Conservation (phyloP, 2,113 vertebrate genomes). For the Cathartes aura region DNA sequence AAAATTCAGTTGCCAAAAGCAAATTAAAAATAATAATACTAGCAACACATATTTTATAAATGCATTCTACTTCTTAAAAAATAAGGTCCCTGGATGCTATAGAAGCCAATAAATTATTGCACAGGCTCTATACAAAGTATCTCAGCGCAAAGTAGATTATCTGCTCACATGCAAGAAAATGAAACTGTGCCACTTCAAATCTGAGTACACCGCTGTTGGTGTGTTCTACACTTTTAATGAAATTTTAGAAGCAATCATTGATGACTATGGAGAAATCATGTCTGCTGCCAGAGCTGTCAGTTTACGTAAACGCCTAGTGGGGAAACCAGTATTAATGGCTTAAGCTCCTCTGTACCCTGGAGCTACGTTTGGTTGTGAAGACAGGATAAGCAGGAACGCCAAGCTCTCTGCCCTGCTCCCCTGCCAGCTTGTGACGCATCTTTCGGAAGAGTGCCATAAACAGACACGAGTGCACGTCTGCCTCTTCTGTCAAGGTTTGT, state of each 20-base stretch:
- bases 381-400: background rate
- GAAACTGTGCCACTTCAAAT: background rate
- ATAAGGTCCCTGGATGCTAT: background rate
- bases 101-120: background rate
- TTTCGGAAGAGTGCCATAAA: background rate
- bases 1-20: slow-evolving; percentile 5
- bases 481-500: background rate
- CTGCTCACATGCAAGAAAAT: background rate
- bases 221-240: slow-evolving; percentile 18
- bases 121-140: background rate
- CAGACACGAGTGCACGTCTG: background rate
- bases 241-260: slow-evolving; percentile 54
- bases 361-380: background rate
- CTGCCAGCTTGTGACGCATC: slow-evolving; percentile 17
- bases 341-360: background rate
- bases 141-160: background rate
- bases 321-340: slow-evolving; percentile 28
- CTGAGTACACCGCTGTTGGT: background rate
- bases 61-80: background rate
- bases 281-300: slow-evolving; percentile 61
- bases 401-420: background rate
- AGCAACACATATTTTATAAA: background rate
- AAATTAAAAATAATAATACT: slow-evolving; percentile 38
- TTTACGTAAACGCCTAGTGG: slow-evolving; percentile 34
- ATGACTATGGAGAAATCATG: slow-evolving; percentile 22